Evolutionary conservation across 1,140 invertebrate genomes (phyloP).

Genomic region (Trichonephila clavata): DNA sequence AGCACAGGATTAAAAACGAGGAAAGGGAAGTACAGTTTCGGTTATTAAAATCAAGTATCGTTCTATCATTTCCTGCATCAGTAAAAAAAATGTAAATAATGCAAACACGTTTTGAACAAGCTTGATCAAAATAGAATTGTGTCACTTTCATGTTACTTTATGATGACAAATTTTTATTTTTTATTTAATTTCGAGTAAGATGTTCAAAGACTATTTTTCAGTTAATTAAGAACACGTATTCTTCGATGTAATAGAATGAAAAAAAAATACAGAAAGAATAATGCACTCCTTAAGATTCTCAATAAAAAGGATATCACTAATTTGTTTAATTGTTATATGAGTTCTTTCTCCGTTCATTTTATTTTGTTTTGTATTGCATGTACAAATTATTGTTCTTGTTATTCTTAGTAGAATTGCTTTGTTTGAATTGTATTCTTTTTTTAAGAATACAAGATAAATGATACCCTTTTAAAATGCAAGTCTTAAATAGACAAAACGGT

Average conservation of each 20-base stretch:
- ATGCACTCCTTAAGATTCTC: neutral
- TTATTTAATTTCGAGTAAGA: neutral
- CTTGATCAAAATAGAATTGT: slow-evolving; percentile 6
- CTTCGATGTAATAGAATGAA: neutral
- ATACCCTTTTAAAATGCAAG: too few relatives aligned
- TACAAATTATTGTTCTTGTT: neutral
- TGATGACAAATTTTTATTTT: neutral
- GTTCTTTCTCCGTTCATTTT: neutral
- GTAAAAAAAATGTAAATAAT: neutral
- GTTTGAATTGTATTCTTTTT: neutral
- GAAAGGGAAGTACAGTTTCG: neutral
- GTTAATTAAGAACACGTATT: neutral
- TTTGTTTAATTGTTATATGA: neutral
- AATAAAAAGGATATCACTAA: neutral
- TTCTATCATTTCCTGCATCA: neutral
- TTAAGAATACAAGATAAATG: neutral
- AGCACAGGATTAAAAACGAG: neutral
- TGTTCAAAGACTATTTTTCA: neutral
- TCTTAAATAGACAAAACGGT: too few relatives aligned
- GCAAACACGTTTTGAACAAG: neutral
- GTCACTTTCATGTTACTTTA: neutral
- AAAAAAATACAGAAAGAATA: neutral
- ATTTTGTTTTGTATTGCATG: neutral
- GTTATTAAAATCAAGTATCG: neutral
- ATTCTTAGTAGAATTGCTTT: neutral